Conservation (phyloP, 2,113 vertebrate species). For the Typhlomys cinereus region DNA sequence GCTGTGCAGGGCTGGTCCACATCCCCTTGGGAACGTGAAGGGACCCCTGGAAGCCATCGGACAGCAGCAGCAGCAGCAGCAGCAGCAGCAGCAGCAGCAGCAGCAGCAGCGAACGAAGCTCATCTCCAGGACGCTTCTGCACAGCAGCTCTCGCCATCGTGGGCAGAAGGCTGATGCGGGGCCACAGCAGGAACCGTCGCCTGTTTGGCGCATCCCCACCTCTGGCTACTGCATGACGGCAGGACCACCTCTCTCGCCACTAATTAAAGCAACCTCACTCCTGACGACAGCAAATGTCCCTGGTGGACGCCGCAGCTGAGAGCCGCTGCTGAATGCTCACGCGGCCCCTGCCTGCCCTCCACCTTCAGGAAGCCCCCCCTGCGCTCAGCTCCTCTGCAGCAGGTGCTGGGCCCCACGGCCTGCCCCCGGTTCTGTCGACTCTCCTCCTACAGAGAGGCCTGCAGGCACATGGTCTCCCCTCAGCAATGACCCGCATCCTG, state of each 20-base stretch:
- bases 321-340: fast-evolving
- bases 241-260: neutral
- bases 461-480: neutral
- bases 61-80: too few species aligned
- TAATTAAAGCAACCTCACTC: neutral
- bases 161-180: fast-evolving
- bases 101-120: too few species aligned
- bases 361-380: neutral
- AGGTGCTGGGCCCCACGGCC: neutral
- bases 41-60: neutral
- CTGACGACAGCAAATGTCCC: neutral
- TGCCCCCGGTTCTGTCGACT: neutral
- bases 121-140: too few species aligned
- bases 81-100: too few species aligned
- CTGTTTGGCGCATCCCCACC: neutral
- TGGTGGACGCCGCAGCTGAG: neutral
- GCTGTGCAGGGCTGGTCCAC: neutral
- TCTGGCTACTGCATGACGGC: neutral
- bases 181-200: too few species aligned
- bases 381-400: fast-evolving
- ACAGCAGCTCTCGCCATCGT: fast-evolving
- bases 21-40: neutral
- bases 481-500: neutral
- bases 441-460: neutral
- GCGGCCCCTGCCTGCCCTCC: neutral